Evolutionary conservation across 2,113 vertebrate genomes (phyloP).

Genomic region (Sinocyclocheilus anshuiensis): DNA sequence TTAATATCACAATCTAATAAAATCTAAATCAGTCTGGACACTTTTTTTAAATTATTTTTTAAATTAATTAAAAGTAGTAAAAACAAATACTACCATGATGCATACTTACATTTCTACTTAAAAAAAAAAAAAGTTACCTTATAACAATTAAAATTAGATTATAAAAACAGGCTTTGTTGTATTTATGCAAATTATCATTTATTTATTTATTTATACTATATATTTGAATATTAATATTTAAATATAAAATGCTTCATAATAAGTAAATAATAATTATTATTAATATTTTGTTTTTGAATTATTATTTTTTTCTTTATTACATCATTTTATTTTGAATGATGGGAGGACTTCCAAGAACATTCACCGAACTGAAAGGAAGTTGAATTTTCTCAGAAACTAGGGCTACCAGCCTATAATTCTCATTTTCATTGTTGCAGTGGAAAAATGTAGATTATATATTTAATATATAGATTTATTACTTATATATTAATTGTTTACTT

Average conservation of each 20-base stretch:
- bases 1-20: neutral
- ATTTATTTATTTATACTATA: no score
- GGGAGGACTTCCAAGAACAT: no score
- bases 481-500: no score
- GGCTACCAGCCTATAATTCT: neutral
- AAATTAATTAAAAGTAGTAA: neutral
- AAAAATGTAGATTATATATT: neutral
- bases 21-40: neutral
- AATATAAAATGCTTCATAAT: neutral
- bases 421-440: neutral
- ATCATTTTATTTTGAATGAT: no score
- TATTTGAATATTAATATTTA: neutral
- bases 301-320: no score
- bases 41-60: neutral
- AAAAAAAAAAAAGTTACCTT: neutral
- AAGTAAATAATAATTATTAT: neutral
- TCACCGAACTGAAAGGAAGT: no score
- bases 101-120: neutral
- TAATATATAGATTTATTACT: neutral
- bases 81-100: neutral
- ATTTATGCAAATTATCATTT: no score
- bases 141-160: neutral
- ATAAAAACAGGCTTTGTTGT: no score
- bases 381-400: neutral
- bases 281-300: neutral